These are phyloP conservation scores for Trematomus bernacchii DNA, from an alignment of 2,797 vertebrate species.

Conservation along the genomic window DNA sequence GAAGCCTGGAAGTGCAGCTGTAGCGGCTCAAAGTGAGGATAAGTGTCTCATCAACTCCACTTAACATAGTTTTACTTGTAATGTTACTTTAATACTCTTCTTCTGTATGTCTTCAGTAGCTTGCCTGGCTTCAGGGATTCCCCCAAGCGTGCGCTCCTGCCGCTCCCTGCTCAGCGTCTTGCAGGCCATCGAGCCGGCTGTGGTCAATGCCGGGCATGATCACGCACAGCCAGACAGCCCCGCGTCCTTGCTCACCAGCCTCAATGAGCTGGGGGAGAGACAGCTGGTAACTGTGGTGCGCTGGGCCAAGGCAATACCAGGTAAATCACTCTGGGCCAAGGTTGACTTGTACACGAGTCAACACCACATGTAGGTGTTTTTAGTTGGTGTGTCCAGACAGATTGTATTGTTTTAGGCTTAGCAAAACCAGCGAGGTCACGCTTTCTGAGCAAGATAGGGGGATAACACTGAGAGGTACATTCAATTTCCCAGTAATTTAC, in stretches of 20 bases:
- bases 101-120: slow-evolving; percentile 22
- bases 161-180: slow-evolving; percentile 91
- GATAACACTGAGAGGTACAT: neutral
- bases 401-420: neutral
- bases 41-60: neutral
- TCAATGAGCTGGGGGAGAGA: slow-evolving; percentile 94
- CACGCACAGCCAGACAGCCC: slow-evolving; percentile 92
- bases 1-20: slow-evolving; percentile 37
- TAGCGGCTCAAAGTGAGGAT: slow-evolving; percentile 58
- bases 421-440: slow-evolving; percentile 13
- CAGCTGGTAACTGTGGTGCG: slow-evolving; percentile 95
- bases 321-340: slow-evolving; percentile 69
- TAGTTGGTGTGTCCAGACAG: neutral
- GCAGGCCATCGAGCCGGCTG: slow-evolving; percentile 91
- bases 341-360: neutral
- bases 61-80: neutral
- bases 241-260: slow-evolving; percentile 90
- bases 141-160: slow-evolving; percentile 74
- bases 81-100: neutral
- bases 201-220: slow-evolving; percentile 89
- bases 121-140: slow-evolving; percentile 61
- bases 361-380: neutral
- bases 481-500: neutral
- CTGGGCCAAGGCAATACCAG: slow-evolving; percentile 96
- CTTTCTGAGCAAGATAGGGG: neutral